phyloP scores from a whole-genome alignment of 2,797 vertebrate genomes.

The Dallia pectoralis region DNA sequence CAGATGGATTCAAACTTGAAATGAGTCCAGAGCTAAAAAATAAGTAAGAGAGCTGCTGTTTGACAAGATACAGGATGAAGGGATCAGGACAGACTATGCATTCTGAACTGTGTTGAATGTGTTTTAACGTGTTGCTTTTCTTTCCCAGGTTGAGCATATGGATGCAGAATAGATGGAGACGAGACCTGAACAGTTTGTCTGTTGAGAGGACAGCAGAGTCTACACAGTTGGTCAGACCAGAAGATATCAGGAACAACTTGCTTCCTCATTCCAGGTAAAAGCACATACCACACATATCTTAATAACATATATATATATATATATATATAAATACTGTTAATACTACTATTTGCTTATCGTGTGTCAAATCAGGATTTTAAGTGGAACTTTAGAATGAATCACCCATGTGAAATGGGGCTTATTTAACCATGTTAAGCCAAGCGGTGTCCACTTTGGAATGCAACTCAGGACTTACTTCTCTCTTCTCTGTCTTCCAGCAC shows the following conservation, averaged over 20 bases:
- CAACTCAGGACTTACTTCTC: slow-evolving; percentile 42
- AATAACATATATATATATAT: too few relatives aligned
- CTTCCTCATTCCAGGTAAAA: slow-evolving; percentile 84
- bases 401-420: slow-evolving; percentile 7
- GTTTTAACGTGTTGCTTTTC: background rate
- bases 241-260: slow-evolving; percentile 79
- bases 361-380: background rate
- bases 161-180: slow-evolving; percentile 80
- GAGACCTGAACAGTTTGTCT: slow-evolving; percentile 73
- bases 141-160: slow-evolving; percentile 80
- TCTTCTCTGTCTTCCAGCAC: slow-evolving; percentile 53
- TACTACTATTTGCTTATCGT: background rate
- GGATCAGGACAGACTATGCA: slow-evolving; percentile 8
- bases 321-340: slow-evolving; percentile 2
- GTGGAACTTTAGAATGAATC: background rate
- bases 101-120: slow-evolving; percentile 1
- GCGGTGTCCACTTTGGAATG: slow-evolving; percentile 9
- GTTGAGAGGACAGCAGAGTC: slow-evolving; percentile 61
- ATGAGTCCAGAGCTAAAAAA: slow-evolving; percentile 82
- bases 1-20: slow-evolving; percentile 70
- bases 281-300: background rate
- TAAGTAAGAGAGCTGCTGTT: slow-evolving; percentile 77
- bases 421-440: slow-evolving; percentile 14
- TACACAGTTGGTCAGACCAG: slow-evolving; percentile 73
- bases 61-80: background rate